Conservation (phyloP, 2,113 vertebrate species). For the Hemiprocne comata region DNA sequence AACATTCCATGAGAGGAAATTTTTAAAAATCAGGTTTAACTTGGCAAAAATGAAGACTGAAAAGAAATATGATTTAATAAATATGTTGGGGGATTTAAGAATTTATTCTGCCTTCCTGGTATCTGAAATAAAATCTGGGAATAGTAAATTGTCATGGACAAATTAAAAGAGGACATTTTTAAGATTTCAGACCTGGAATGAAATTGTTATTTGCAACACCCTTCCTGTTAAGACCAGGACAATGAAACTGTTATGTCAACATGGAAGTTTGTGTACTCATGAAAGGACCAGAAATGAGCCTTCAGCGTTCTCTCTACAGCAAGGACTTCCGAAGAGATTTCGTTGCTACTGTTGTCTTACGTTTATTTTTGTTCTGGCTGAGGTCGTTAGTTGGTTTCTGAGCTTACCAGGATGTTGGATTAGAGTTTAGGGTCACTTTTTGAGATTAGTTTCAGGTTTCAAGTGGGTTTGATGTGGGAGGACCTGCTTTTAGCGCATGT, state of each 20-base stretch:
- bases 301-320: too few species aligned
- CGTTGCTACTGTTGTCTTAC: neutral
- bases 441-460: too few species aligned
- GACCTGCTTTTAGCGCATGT: too few species aligned
- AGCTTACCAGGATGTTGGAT: too few species aligned
- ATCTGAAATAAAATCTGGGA: neutral
- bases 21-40: neutral
- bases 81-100: accelerated
- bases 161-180: accelerated
- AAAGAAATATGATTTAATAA: neutral
- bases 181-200: too few species aligned
- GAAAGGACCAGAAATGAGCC: neutral
- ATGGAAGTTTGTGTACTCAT: accelerated
- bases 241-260: accelerated
- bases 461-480: too few species aligned
- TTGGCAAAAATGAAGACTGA: neutral
- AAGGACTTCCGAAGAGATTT: too few species aligned
- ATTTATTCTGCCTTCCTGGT: too few species aligned
- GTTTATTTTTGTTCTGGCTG: neutral
- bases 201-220: neutral
- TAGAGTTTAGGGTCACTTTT: too few species aligned
- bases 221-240: accelerated
- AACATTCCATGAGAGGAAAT: neutral
- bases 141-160: accelerated
- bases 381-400: neutral